Conservation (phyloP, 2,113 vertebrate genomes). For the Tringa solitaria region DNA sequence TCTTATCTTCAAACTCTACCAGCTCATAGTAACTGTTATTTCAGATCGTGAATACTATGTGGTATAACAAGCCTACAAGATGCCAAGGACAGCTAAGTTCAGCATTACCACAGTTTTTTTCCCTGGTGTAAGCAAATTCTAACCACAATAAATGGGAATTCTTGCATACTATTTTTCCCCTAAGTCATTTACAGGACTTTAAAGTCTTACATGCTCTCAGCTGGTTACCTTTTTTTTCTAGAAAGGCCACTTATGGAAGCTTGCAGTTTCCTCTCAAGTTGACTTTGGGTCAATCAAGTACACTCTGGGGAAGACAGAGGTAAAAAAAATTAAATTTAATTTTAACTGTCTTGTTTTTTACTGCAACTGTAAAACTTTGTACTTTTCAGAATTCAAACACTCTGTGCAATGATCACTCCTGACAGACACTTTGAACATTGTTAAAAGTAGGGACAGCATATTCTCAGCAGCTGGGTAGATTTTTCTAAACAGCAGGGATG, state of each 20-base stretch:
- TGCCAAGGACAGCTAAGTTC: background rate
- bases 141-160: background rate
- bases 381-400: background rate
- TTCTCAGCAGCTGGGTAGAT: background rate
- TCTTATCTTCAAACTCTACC: background rate
- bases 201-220: background rate
- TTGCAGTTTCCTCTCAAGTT: background rate
- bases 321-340: background rate
- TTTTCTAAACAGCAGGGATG: background rate
- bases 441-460: background rate
- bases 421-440: background rate
- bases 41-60: background rate
- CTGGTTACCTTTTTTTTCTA: background rate
- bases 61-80: background rate
- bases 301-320: background rate
- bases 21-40: background rate
- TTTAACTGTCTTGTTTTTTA: background rate
- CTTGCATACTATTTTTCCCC: background rate
- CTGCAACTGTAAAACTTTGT: background rate
- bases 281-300: background rate
- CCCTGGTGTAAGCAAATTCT: background rate
- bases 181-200: background rate
- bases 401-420: background rate
- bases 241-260: background rate
- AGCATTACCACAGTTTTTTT: background rate